A percentile compares a stretch with the other conserved stretches of the same genome.
phyloP scores from a whole-genome alignment of 2,888 invertebrate genomes.

The Tenthredo mesomela region DNA sequence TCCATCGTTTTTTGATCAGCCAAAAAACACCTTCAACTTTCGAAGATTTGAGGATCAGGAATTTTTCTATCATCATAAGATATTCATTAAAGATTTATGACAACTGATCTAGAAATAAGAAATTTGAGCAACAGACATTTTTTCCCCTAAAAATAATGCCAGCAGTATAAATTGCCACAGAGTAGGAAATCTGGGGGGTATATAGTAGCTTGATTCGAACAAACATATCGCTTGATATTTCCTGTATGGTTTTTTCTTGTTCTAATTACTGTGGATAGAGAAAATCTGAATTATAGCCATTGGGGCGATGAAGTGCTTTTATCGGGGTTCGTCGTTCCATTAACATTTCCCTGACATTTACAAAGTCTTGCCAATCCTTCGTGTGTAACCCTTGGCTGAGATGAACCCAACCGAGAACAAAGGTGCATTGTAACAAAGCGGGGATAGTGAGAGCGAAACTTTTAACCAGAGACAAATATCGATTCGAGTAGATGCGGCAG shows the following conservation, averaged over 20 bases:
- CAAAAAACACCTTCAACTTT: background rate
- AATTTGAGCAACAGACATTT: background rate
- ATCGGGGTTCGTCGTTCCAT: constrained; percentile 49
- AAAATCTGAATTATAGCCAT: background rate
- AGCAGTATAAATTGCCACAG: background rate
- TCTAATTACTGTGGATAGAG: background rate
- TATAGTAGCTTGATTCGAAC: background rate
- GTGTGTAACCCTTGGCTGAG: constrained; percentile 39
- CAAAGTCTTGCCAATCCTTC: constrained; percentile 25
- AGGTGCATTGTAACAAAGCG: constrained; percentile 9
- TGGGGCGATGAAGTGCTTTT: background rate
- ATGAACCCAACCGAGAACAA: background rate
- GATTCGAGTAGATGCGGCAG: background rate
- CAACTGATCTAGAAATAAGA: background rate
- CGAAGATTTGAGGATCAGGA: background rate
- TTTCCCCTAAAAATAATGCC: background rate
- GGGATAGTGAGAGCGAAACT: constrained; percentile 25
- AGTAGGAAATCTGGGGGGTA: background rate
- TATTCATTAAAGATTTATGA: background rate
- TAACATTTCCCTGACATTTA: constrained; percentile 61
- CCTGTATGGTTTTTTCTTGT: background rate
- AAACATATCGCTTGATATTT: background rate
- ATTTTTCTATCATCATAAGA: background rate
- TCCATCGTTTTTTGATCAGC: background rate
- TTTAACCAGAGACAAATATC: constrained; percentile 19